Evolutionary conservation across 2,888 invertebrate genomes (phyloP).

Genomic region (Phrixothrix hirtus): DNA sequence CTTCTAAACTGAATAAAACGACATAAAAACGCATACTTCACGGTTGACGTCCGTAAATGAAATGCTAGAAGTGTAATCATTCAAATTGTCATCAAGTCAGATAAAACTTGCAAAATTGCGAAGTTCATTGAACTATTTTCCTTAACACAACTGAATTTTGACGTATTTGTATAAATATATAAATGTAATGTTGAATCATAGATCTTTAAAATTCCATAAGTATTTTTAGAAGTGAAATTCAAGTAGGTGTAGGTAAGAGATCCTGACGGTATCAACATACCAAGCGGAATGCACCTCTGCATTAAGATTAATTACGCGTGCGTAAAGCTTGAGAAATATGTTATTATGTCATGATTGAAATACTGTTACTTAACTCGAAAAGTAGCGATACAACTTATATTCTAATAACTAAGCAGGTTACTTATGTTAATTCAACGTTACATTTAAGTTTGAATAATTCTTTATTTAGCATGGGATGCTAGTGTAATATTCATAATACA

Average conservation of each 20-base stretch:
- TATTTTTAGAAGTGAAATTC: not conserved
- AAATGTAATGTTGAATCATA: not conserved
- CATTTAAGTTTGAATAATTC: not conserved
- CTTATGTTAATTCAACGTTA: not conserved
- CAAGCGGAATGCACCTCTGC: slow-evolving; percentile 1
- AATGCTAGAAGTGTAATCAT: too few relatives aligned
- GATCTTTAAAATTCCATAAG: not conserved
- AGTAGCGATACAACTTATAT: not conserved
- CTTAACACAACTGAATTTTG: too few relatives aligned
- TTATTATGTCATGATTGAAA: slow-evolving; percentile 6
- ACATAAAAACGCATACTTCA: too few relatives aligned
- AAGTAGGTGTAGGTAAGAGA: not conserved
- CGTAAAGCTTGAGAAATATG: slow-evolving; percentile 5
- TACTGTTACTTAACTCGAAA: not conserved
- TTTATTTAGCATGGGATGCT: not conserved
- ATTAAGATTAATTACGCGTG: not conserved
- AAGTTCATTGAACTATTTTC: too few relatives aligned
- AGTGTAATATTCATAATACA: too few relatives aligned
- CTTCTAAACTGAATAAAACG: too few relatives aligned
- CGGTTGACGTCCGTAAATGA: too few relatives aligned
- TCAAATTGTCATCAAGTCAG: too few relatives aligned
- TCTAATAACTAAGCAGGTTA: too few relatives aligned
- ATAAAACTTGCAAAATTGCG: too few relatives aligned
- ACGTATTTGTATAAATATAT: too few relatives aligned
- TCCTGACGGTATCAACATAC: not conserved